Conservation (phyloP, 2,113 vertebrate genomes). For the Grallaria varia region DNA sequence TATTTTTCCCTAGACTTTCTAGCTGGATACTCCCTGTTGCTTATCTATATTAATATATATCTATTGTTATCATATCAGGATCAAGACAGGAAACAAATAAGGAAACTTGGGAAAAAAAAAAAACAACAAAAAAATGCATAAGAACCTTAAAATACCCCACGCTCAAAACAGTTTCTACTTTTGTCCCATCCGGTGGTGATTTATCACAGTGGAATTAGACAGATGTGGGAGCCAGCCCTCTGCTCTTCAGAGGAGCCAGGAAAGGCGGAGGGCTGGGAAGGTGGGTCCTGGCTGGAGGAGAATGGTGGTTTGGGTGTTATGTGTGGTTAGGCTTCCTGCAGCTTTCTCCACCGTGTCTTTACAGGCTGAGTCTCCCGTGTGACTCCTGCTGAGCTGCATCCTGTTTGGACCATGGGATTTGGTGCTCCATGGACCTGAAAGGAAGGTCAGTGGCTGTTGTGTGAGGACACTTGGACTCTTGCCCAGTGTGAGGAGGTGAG, state of each 20-base stretch:
- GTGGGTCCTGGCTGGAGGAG: neutral
- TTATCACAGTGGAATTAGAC: neutral
- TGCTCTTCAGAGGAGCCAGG: slow-evolving; percentile 25
- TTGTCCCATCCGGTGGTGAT: slow-evolving; percentile 6
- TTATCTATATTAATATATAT: neutral
- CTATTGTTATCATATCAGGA: neutral
- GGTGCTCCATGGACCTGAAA: neutral
- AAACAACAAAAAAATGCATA: neutral
- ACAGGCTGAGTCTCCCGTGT: neutral
- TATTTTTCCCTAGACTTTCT: neutral
- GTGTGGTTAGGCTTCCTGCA: slow-evolving; percentile 3
- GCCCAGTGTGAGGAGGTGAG: neutral
- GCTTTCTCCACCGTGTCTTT: neutral
- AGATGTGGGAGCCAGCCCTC: neutral
- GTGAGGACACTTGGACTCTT: neutral
- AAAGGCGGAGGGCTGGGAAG: neutral
- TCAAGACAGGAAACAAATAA: slow-evolving; percentile 29
- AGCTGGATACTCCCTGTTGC: neutral
- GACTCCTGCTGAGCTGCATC: neutral
- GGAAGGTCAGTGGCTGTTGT: neutral
- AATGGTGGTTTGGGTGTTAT: accelerated
- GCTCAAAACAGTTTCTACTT: neutral
- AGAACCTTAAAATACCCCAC: neutral
- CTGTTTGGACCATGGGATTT: neutral
- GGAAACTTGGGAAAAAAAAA: neutral